Percentiles rank a stretch among this genome's conserved stretches.
Conservation (phyloP, 2,888 invertebrate species). For the Diaperis boleti region DNA sequence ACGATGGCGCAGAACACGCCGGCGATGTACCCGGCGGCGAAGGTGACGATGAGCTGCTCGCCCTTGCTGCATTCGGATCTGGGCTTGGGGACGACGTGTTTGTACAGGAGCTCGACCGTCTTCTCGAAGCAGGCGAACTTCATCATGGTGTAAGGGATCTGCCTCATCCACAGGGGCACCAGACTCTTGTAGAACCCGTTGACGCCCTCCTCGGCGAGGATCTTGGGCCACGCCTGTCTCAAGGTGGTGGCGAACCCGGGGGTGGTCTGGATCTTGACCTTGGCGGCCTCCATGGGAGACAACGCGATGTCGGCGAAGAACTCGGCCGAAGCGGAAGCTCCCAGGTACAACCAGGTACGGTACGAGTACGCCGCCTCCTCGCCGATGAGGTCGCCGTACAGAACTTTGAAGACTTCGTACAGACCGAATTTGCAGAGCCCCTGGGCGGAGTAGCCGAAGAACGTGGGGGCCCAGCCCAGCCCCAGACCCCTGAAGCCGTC, state of each 20-base stretch:
- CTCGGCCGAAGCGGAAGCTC: slow-evolving; percentile 96
- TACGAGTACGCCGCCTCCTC: slow-evolving; percentile 94
- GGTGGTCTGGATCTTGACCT: slow-evolving; percentile 93
- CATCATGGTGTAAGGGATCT: slow-evolving; percentile 99
- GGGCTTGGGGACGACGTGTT: slow-evolving; percentile 93
- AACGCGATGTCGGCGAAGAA: slow-evolving; percentile 99
- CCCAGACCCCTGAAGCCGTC: slow-evolving; percentile 88
- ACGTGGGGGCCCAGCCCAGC: slow-evolving; percentile 98
- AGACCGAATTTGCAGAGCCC: slow-evolving; percentile 98
- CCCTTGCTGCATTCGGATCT: slow-evolving; percentile 90
- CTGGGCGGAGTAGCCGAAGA: slow-evolving; percentile 95
- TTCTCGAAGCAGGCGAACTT: slow-evolving; percentile 99
- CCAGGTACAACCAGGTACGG: slow-evolving; percentile 89
- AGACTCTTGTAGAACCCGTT: slow-evolving; percentile 91
- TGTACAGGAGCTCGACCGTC: slow-evolving; percentile 93
- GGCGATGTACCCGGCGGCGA: slow-evolving; percentile 97
- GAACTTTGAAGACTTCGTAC: slow-evolving; percentile 81
- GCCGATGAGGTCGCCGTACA: slow-evolving; percentile 86
- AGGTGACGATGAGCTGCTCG: slow-evolving; percentile 96
- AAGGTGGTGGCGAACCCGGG: slow-evolving; percentile 93
- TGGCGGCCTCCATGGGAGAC: slow-evolving; percentile 96
- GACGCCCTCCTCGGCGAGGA: slow-evolving; percentile 88
- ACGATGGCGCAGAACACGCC: slow-evolving; percentile 99
- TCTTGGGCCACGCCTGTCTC: slow-evolving; percentile 91
- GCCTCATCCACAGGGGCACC: slow-evolving; percentile 96